Evolutionary conservation across 2,113 vertebrate species (phyloP), one percentile per base, ranked within the genome.

Genomic region (Rhinopomastus cyanomelas): DNA sequence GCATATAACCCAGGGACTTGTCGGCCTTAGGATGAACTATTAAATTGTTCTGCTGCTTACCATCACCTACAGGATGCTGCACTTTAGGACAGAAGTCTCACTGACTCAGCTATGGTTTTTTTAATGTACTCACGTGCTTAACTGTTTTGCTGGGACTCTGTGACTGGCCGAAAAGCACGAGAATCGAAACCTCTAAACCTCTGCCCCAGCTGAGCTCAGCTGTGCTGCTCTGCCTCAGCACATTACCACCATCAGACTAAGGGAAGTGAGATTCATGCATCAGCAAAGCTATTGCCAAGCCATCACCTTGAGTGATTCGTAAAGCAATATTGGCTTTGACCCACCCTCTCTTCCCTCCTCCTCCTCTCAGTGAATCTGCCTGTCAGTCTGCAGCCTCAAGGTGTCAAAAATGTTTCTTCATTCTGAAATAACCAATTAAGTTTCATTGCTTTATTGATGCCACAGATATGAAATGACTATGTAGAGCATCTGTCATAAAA

Each of bases 401-500:
- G 81, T 94, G 65, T 80, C 90, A 87, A 86, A 87, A 94, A 85
- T 83, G 11, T 62, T 81, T 32, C 72, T 74, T 78, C 0, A 0
- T 81, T 73, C 34, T 92, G 87, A 95, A 95, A 93, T 94, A 95
- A 86, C 93, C 92, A 96, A 93, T 97, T 96, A 97, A 94, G 76
- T 90, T 93, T 95, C 95, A 97, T 95, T 95, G 92, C 82, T 94
- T 97, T 92, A 90, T 92, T 88, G 92, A 95, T 92, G 81, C 85
- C 53, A 71, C 81, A 81, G 82, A 93, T 93, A 95, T 88, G 93
- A 91, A 93, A 92, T 81, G 81, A 91, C 91, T 94, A 42, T 75
- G 75, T 85, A 92, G 53, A 90, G 88, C 93, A 95, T 96, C 95
- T 95, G 95, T 96, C 97, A 97, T 95, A 95, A 96, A 97, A 94